phyloP scores from a whole-genome alignment of 2,797 vertebrate species.

The Hydrophis major region DNA sequence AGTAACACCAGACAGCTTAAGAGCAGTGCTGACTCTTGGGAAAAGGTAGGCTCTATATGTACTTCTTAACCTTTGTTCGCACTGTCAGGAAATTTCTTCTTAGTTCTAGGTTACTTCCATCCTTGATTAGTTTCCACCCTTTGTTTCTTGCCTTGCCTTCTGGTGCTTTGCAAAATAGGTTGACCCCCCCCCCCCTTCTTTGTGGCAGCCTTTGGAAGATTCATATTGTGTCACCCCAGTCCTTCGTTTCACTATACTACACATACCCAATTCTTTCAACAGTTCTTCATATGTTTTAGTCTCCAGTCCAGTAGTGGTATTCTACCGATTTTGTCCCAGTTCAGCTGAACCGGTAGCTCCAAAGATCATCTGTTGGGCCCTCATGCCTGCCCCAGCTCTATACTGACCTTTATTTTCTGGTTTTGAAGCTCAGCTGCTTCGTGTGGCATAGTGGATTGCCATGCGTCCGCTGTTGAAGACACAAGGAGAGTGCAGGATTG shows the following conservation, averaged over 20 bases:
- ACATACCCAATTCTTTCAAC: not conserved
- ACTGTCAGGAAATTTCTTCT: not conserved
- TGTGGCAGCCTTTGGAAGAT: not conserved
- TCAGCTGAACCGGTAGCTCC: no score
- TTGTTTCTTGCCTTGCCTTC: not conserved
- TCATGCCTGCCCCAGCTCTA: no score
- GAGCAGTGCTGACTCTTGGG: constrained; percentile 67
- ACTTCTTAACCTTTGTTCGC: constrained; percentile 62
- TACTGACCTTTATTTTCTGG: no score
- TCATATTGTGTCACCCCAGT: not conserved
- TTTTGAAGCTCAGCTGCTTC: no score
- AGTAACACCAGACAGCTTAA: constrained; percentile 59
- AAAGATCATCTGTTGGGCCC: no score
- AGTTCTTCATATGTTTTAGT: not conserved
- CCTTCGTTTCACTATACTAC: not conserved
- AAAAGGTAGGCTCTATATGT: constrained; percentile 67
- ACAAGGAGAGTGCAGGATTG: no score
- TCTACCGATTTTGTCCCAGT: no score
- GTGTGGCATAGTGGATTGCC: no score
- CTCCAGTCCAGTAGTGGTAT: not conserved
- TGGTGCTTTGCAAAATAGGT: not conserved
- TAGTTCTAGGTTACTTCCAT: not conserved
- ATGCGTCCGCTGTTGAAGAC: no score
- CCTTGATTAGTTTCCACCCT: not conserved
- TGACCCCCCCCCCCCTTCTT: not conserved